These are phyloP conservation scores for Trematomus bernacchii DNA, from an alignment of 2,797 vertebrate genomes.

Conservation along the genomic window DNA sequence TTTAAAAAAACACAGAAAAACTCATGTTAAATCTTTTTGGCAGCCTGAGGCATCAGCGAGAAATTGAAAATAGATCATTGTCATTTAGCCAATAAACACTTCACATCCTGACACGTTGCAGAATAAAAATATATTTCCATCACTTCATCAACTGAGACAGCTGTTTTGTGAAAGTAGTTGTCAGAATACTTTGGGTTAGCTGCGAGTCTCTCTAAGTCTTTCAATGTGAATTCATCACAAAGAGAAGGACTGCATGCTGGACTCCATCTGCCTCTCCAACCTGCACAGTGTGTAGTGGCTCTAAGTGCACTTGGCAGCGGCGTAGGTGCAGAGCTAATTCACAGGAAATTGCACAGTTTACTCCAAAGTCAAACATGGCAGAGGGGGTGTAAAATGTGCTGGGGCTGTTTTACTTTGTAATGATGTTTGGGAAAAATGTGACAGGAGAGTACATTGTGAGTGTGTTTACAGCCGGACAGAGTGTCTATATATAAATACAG, in stretches of 20 bases:
- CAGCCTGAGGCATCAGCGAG: background rate
- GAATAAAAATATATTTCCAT: constrained; percentile 1
- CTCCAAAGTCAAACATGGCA: constrained; percentile 44
- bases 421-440: background rate
- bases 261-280: constrained; percentile 38
- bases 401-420: constrained; percentile 51
- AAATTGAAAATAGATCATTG: background rate
- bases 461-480: constrained; percentile 20
- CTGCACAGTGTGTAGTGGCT: constrained; percentile 30
- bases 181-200: background rate
- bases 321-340: constrained; percentile 18
- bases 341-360: constrained; percentile 42
- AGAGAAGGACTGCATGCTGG: background rate
- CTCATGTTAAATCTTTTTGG: background rate
- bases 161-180: constrained; percentile 20
- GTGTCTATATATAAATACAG: constrained; percentile 32
- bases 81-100: constrained; percentile 3
- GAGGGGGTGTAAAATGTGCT: constrained; percentile 9
- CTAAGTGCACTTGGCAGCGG: constrained; percentile 49
- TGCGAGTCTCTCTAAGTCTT: constrained; percentile 16
- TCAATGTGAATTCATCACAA: constrained; percentile 12
- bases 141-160: constrained; percentile 7
- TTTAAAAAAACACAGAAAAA: background rate
- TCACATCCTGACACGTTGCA: constrained; percentile 13
- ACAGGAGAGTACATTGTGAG: constrained; percentile 11